A percentile compares a stretch with the other conserved stretches of the same genome.
Evolutionary conservation across 2,113 vertebrate species (phyloP).

Genomic region (Stictonetta naevosa): DNA sequence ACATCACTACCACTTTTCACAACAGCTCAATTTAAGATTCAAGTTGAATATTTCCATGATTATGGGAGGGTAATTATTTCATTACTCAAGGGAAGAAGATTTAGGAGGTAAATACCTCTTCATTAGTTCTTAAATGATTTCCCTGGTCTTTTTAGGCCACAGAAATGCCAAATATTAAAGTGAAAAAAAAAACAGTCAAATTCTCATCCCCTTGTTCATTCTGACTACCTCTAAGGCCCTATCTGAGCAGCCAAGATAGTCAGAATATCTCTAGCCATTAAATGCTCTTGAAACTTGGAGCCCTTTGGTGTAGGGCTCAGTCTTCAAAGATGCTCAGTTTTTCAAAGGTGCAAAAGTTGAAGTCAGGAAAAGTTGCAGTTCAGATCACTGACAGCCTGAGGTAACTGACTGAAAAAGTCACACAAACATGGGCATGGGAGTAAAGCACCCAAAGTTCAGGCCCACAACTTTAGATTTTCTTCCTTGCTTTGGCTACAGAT

Average conservation of each 20-base stretch:
- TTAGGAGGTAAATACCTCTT: slow-evolving; percentile 84
- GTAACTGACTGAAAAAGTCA: neutral
- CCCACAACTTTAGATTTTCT: neutral
- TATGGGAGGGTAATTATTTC: slow-evolving; percentile 83
- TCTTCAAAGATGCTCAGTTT: neutral
- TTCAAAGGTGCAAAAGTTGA: neutral
- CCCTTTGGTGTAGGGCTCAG: neutral
- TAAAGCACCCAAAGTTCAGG: neutral
- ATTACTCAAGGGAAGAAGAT: slow-evolving; percentile 82
- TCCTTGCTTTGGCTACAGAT: neutral
- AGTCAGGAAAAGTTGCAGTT: neutral
- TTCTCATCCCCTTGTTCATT: slow-evolving; percentile 15
- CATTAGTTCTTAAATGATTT: slow-evolving; percentile 82
- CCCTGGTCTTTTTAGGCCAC: slow-evolving; percentile 74
- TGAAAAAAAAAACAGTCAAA: slow-evolving; percentile 70
- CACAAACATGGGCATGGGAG: neutral
- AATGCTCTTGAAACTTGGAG: neutral
- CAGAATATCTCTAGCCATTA: neutral
- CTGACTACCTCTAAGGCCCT: neutral
- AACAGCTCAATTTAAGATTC: slow-evolving; percentile 82
- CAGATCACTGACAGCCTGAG: neutral
- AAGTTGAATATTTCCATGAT: slow-evolving; percentile 80
- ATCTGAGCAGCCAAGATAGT: neutral
- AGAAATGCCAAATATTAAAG: slow-evolving; percentile 81
- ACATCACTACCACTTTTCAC: slow-evolving; percentile 76